Conservation (phyloP, 2,113 vertebrate species). For the Ailuropoda melanoleuca region DNA sequence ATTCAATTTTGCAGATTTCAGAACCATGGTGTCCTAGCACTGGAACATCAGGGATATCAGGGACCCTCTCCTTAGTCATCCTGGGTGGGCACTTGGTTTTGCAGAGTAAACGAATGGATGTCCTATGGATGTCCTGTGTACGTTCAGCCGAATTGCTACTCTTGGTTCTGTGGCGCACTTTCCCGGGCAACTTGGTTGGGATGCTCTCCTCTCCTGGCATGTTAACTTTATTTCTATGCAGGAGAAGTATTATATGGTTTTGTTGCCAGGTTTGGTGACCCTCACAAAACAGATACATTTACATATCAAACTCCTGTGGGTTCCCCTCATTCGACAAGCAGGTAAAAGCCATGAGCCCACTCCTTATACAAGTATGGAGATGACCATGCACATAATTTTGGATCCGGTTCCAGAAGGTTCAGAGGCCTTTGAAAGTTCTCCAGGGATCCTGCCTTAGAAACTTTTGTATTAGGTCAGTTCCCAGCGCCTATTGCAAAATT, state of each 20-base stretch:
- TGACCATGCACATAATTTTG: background rate
- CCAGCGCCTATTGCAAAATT: background rate
- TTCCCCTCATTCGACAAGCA: background rate
- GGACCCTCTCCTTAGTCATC: background rate
- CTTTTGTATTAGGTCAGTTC: background rate
- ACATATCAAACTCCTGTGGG: background rate
- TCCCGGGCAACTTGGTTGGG: background rate
- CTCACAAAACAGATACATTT: background rate
- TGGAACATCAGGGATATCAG: background rate
- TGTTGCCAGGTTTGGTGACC: background rate
- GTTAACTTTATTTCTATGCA: background rate
- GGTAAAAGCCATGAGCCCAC: background rate
- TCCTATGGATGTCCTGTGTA: background rate
- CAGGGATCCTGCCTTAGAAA: background rate
- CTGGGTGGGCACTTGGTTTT: background rate
- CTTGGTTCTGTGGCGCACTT: background rate
- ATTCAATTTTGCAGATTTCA: background rate
- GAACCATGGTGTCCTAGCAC: background rate
- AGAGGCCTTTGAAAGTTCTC: background rate
- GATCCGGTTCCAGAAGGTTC: background rate
- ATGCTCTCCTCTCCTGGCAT: background rate
- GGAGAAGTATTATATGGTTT: background rate
- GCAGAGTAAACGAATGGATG: background rate
- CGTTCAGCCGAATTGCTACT: fast-evolving
- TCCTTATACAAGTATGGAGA: background rate